Percentiles rank a stretch among this genome's conserved stretches.
These are phyloP conservation scores for Drosophila melanosoma DNA, from an alignment of 2,888 invertebrate genomes.

Conservation along the genomic window DNA sequence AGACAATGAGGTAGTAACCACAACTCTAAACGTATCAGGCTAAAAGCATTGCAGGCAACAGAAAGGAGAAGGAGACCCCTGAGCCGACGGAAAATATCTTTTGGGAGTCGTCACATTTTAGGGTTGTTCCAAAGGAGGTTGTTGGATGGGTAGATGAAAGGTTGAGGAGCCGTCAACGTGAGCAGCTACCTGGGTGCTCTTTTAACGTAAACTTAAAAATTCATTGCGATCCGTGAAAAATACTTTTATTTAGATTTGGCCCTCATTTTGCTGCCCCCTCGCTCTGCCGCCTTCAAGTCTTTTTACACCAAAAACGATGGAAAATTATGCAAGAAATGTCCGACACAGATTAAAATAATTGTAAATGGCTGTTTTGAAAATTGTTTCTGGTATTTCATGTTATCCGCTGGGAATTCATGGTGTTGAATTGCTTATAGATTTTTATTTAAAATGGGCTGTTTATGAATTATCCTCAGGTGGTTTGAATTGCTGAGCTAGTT, in stretches of 20 bases:
- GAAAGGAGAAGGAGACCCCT: background rate
- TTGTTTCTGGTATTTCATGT: slow-evolving; percentile 2
- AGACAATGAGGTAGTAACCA: slow-evolving; percentile 63
- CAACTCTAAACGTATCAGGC: slow-evolving; percentile 63
- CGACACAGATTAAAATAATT: slow-evolving; percentile 75
- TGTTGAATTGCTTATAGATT: slow-evolving; percentile 52
- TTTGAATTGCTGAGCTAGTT: slow-evolving; percentile 42
- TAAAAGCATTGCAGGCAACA: slow-evolving; percentile 69
- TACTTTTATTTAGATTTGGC: slow-evolving; percentile 68
- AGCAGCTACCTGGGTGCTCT: slow-evolving; percentile 53
- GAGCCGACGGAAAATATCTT: slow-evolving; percentile 48
- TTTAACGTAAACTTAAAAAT: slow-evolving; percentile 74
- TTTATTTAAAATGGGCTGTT: slow-evolving; percentile 68
- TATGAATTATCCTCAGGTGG: slow-evolving; percentile 67
- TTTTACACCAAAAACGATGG: slow-evolving; percentile 54
- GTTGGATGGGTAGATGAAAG: background rate
- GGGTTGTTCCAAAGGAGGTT: slow-evolving; percentile 5
- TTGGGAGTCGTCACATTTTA: slow-evolving; percentile 65
- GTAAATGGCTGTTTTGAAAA: slow-evolving; percentile 45
- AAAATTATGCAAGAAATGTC: slow-evolving; percentile 74
- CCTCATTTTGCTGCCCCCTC: slow-evolving; percentile 11
- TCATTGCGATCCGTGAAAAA: slow-evolving; percentile 71
- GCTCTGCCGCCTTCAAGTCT: background rate
- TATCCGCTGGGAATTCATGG: slow-evolving; percentile 55
- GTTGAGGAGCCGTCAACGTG: slow-evolving; percentile 11